These are phyloP conservation scores for Acanthiza pusilla DNA, from an alignment of 2,797 vertebrate genomes.

Conservation along the genomic window DNA sequence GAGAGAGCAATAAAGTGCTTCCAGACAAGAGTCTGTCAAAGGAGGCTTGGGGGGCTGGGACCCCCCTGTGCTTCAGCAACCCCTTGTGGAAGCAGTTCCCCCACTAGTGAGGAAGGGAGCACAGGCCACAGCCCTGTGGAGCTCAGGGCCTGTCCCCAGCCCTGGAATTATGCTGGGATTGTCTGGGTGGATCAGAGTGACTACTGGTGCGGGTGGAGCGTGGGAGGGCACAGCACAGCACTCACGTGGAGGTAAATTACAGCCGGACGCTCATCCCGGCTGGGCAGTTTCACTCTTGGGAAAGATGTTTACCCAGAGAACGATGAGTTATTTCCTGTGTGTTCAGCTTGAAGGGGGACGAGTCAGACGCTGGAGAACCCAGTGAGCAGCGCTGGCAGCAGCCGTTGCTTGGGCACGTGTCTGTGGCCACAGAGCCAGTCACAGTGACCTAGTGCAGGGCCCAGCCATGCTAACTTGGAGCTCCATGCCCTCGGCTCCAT, in stretches of 20 bases:
- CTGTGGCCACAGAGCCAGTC: background rate
- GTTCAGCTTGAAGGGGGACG: background rate
- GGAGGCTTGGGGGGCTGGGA: background rate
- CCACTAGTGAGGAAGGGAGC: background rate
- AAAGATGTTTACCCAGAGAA: slow-evolving; percentile 6
- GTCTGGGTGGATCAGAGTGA: fast-evolving
- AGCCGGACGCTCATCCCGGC: fast-evolving
- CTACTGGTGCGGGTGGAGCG: fast-evolving
- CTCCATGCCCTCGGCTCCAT: background rate
- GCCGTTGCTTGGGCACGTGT: background rate
- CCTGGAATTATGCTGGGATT: background rate
- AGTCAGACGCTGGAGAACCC: background rate
- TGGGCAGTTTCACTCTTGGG: background rate
- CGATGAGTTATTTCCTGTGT: slow-evolving; percentile 20
- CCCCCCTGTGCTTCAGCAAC: background rate
- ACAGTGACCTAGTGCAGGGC: fast-evolving
- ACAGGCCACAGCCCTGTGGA: background rate
- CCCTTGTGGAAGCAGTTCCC: fast-evolving
- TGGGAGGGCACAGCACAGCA: background rate
- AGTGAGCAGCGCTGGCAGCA: background rate
- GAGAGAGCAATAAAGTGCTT: background rate
- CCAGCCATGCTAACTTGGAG: background rate
- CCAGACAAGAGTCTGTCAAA: background rate
- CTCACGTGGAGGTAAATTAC: background rate
- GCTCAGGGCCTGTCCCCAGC: fast-evolving